These are phyloP conservation scores for Drosophila mulleri DNA, from an alignment of 2,888 invertebrate genomes.

Conservation along the genomic window DNA sequence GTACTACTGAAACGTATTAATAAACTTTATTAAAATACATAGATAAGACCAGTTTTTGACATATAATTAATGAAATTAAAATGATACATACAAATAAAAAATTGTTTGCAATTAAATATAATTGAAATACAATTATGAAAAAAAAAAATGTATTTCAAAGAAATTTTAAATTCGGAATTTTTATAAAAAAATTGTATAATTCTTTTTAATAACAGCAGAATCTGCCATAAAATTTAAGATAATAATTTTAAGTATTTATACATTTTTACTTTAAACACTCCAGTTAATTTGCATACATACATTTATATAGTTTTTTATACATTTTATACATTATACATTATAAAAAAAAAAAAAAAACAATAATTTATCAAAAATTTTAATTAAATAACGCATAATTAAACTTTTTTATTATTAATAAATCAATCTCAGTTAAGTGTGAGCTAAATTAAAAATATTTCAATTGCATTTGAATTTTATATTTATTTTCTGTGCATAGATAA, in stretches of 20 bases:
- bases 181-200: too few species aligned
- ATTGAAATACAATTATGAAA: background rate
- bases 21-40: background rate
- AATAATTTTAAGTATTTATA: background rate
- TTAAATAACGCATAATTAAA: background rate
- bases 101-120: too few species aligned
- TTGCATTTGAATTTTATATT: constrained; percentile 1
- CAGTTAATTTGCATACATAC: too few species aligned
- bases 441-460: background rate
- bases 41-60: background rate
- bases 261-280: too few species aligned
- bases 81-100: background rate
- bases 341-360: background rate
- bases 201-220: too few species aligned
- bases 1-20: background rate
- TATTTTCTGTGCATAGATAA: background rate
- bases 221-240: background rate
- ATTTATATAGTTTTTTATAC: background rate
- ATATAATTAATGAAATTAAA: background rate
- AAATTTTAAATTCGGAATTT: too few species aligned
- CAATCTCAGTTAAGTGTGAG: background rate
- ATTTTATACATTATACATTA: too few species aligned
- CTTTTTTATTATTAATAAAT: background rate
- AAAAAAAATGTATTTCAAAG: too few species aligned
- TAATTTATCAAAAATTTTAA: background rate